Conservation (phyloP, 2,113 vertebrate genomes). For the Zosterops pallidus region DNA sequence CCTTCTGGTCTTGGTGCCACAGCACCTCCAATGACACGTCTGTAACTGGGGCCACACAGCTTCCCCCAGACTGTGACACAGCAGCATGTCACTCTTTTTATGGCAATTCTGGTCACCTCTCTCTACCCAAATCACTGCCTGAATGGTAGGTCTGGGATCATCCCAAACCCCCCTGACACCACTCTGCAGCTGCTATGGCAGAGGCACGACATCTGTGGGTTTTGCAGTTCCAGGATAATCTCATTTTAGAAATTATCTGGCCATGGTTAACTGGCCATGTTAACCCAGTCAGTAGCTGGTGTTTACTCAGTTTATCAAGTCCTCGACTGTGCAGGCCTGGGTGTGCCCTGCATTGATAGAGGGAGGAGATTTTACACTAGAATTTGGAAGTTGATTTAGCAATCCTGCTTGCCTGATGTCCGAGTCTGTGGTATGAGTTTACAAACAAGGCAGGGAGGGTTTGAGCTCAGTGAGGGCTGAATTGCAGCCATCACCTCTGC, state of each 20-base stretch:
- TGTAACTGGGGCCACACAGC: neutral
- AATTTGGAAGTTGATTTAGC: neutral
- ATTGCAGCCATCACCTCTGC: neutral
- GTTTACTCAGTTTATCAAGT: neutral
- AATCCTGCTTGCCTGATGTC: neutral
- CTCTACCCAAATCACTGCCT: neutral
- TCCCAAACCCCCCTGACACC: neutral
- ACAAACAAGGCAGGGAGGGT: neutral
- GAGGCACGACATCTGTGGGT: accelerated
- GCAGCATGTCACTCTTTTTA: neutral
- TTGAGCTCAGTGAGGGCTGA: neutral
- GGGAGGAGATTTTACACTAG: neutral
- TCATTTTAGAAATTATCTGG: neutral
- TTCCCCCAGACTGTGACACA: neutral
- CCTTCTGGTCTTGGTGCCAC: neutral
- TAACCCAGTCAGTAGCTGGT: neutral
- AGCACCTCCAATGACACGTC: neutral
- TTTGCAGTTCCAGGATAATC: neutral
- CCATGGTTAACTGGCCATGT: neutral
- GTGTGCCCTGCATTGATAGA: neutral
- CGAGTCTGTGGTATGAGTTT: neutral
- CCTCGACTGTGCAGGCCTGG: neutral
- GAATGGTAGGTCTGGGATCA: neutral
- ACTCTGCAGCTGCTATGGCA: neutral
- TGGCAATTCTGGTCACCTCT: neutral